Base-by-base conservation (phyloP, 2,888 invertebrate species). In the Lottia scabra region DNA sequence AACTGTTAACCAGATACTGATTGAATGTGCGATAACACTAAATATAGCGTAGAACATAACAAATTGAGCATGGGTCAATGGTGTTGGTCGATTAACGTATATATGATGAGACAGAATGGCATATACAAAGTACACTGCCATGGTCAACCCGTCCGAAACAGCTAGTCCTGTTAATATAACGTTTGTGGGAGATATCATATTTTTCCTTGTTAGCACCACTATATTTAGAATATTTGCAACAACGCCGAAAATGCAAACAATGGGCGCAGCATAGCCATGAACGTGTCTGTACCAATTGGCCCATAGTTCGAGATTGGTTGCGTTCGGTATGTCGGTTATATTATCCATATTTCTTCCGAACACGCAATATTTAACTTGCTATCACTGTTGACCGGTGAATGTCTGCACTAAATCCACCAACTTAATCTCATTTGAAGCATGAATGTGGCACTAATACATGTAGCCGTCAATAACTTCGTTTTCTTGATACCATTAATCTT, bases 1-100 rank as follows among this genome's bases (percentile, higher is more conserved):
- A 0, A 98, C 95, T 0, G 98, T 98, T 80, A 98, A 90, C 93
- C 96, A 97, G 80, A 97, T 97, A 3, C 97, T 96, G 78, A 97
- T 95, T 3, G 97, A 97, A 89, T 96, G 96, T 75, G 95, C 92
- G 67, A 94, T 92, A 89, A 97, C 96, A 56, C 95, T 94, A 88
- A 96, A 96, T 84, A 95, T 94, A 48, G 96, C 96, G 89, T 97
- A 97, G 84, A 96, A 95, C 78, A 90, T 84, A 64, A 89, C 85
- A 77, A 89, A 91, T 27, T 85, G 80, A 5, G 90, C 89, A 70
- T 87, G 84, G 27, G 85, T 87, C 81, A 89, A 82, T 2, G 88
- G 76, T 19, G 83, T 78, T 0, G 82, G 80, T 0, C 78, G 77
- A 8, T 74, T 68, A 6, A 83, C 79, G 75, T 88, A 89, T 76